Evolutionary conservation across 2,888 invertebrate genomes (phyloP).

Genomic region (Cerastoderma edule): DNA sequence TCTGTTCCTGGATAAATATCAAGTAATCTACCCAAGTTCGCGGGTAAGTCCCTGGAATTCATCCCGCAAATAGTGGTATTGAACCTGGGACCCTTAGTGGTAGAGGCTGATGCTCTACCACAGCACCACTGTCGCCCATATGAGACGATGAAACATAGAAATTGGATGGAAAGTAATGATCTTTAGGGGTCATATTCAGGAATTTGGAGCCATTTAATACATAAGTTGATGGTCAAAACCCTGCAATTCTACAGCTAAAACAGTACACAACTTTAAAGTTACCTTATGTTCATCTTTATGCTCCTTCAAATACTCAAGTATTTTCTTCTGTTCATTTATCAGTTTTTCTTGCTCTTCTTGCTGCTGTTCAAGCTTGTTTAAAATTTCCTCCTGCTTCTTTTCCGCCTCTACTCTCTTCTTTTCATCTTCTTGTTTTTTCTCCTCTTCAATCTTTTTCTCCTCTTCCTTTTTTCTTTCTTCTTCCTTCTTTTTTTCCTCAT

Average conservation of each 20-base stretch:
- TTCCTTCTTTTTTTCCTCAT: conserved; percentile 21
- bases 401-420: conserved; percentile 60
- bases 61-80: too few relatives aligned
- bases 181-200: neutral
- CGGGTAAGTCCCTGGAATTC: too few relatives aligned
- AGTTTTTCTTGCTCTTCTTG: conserved; percentile 76
- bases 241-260: too few relatives aligned
- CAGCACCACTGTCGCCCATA: too few relatives aligned
- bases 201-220: neutral
- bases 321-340: conserved; percentile 79
- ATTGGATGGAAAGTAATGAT: neutral
- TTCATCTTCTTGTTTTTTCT: conserved; percentile 51
- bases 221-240: neutral
- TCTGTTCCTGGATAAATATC: too few relatives aligned
- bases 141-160: neutral
- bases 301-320: conserved; percentile 79
- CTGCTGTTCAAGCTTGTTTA: conserved; percentile 75
- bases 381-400: conserved; percentile 57
- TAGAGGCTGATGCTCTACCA: too few relatives aligned
- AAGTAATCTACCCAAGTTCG: too few relatives aligned
- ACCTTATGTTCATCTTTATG: conserved; percentile 74
- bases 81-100: too few relatives aligned
- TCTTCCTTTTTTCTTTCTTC: conserved; percentile 25
- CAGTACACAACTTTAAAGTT: too few relatives aligned
- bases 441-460: conserved; percentile 31